Evolutionary conservation across 64 coral and sea anemone genomes (phyloP), one percentile per base, ranked within the genome.

Genomic region (Montipora foliosa): DNA sequence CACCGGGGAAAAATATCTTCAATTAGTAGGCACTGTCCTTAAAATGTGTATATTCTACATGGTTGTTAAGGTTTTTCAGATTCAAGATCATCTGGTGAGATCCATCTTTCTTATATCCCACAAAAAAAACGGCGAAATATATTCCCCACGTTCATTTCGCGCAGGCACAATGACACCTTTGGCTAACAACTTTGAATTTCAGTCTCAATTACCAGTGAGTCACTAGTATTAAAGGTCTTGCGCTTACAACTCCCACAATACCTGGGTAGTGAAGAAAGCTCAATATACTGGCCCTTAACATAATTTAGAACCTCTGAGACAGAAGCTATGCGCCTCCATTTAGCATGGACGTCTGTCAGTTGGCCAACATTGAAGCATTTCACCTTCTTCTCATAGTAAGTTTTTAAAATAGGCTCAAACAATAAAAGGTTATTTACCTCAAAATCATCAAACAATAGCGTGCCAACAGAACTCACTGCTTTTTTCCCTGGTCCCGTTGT

Each of bases 41-140:
- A 44, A 88, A 88, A 74, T 88, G 86, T 46, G 45, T 46, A n/a
- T 72, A 53, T 88, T 88, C 67, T 74, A 75, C 74, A 89, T 74
- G 71, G 25, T 51, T 12, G 86, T 88, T 88, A 17, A 88, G 44
- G 20, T 46, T 74, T 71, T 88, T 88, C 69, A 88, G 47, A 25
- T 88, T 75, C 44, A 75, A 44, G n/a, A 88, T 88, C 66, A 88
- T 72, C 49, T 66, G 14, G 15, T 68, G 19, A 17, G 66, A 74
- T 88, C 67, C 86, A 46, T 88, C 86, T 88, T 88, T 75, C 74
- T 88, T 76, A 13, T 72, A 19, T 29, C 19, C 67, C 69, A 76
- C 21, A 74, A 75, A 88, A 75, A 88, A 74, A 76, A 76, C 22
- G 86, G 67, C 0, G 86, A 88, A 47, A 88, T 10, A 16, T 74